Conservation (phyloP, 2,797 vertebrate genomes). For the Sebastolobus altivelis region DNA sequence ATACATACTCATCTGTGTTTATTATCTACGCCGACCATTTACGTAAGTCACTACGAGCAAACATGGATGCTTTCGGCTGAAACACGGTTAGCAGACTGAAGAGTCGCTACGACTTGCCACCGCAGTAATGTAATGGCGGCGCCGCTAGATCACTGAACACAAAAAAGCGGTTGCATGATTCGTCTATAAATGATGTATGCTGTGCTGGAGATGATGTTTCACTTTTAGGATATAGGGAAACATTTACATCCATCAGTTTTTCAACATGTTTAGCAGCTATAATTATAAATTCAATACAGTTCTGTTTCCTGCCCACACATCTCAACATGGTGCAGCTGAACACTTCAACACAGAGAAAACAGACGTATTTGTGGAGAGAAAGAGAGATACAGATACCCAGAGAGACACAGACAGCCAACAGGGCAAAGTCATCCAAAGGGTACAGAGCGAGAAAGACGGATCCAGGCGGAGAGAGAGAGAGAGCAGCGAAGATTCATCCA, state of each 20-base stretch:
- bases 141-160: no score
- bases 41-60: no score
- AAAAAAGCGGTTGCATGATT: no score
- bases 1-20: no score
- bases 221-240: neutral
- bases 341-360: slow-evolving; percentile 3
- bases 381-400: slow-evolving; percentile 20
- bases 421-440: slow-evolving; percentile 64
- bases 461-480: slow-evolving; percentile 44
- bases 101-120: no score
- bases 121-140: no score
- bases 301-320: neutral
- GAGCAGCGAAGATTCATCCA: slow-evolving; percentile 70
- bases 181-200: no score
- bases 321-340: slow-evolving; percentile 6
- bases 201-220: no score
- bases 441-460: slow-evolving; percentile 50
- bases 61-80: no score
- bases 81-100: no score
- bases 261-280: neutral
- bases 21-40: no score
- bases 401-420: slow-evolving; percentile 48
- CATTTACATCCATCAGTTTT: neutral
- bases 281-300: neutral
- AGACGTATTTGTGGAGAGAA: slow-evolving; percentile 1